Base-by-base conservation (phyloP, 2,888 invertebrate species). In the Chalcis sispes region DNA sequence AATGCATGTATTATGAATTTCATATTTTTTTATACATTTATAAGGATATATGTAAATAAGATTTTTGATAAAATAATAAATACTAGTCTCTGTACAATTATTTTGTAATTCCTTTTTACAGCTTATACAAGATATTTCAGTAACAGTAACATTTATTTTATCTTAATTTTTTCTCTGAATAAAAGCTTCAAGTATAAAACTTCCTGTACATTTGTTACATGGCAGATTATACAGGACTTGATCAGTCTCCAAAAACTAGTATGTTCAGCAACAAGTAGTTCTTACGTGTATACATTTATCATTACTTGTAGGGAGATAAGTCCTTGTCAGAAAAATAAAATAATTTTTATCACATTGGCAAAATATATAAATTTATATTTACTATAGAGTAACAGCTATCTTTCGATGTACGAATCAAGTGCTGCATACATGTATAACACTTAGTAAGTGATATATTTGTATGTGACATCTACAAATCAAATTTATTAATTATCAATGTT, bases 181-280 rank as follows among this genome's bases (percentile, higher is more conserved):
- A 84, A 84, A 85, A 83, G 83, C 83, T 82, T 83, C 80, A 81
- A 81, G 85, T 86, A 85, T 83, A 86, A 86, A 86, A 86, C 83
- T 82, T 82, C 81, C 81, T 79, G 79, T 81, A 83, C 78, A 79
- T 81, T 82, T 77, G 70, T 77, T 75, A 75, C 65, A 58, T 81
- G 79, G 80, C 81, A 73, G 50, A 78, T 75, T 72, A 67, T 81
- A 79, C 79, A 80, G 79, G 81, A 80, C 78, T 78, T 66, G 72
- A 75, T 84, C 83, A 81, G 83, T 83, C 83, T 84, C 82, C 78
- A 80, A 80, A 81, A 80, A 80, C 40, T 50, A 76, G 72, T 77
- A 74, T 77, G 56, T 78, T 65, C 65, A 79, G 77, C 77, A 29
- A 79, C 69, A 61, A 65, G 65, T 78, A 67, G 78, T 74, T 80